A percentile compares a stretch with the other conserved stretches of the same genome.
Conservation (phyloP, 2,113 vertebrate species). For the Lycaon pictus region DNA sequence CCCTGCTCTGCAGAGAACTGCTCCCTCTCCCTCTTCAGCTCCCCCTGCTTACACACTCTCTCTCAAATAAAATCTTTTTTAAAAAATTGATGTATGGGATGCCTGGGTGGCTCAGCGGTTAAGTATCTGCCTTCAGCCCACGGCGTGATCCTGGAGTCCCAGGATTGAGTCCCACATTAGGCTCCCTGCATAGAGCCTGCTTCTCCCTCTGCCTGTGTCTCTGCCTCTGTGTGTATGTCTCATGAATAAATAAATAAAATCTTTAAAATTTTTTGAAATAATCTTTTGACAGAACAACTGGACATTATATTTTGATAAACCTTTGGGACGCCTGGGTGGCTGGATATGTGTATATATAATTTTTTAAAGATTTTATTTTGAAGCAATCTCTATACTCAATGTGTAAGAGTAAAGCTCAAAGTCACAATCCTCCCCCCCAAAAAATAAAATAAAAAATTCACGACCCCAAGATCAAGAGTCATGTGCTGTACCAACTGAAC, state of each 20-base stretch:
- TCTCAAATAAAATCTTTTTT: too few species aligned
- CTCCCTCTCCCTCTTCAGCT: not conserved
- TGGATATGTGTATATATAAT: too few species aligned
- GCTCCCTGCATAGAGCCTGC: not conserved
- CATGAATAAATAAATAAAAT: not conserved
- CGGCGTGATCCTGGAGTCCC: not conserved
- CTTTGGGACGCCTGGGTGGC: not conserved
- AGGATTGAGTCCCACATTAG: accelerated
- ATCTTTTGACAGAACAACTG: not conserved
- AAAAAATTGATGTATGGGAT: not conserved
- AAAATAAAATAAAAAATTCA: too few species aligned
- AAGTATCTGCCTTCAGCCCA: not conserved
- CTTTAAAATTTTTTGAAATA: not conserved
- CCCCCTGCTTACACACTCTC: too few species aligned
- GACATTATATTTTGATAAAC: not conserved
- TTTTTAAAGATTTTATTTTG: too few species aligned
- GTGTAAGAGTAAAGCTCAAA: too few species aligned
- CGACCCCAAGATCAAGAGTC: too few species aligned
- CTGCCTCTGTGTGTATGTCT: not conserved
- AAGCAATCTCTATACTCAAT: too few species aligned
- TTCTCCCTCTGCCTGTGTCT: not conserved
- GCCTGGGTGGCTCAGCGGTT: not conserved
- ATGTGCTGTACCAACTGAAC: too few species aligned
- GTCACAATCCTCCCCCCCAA: too few species aligned
- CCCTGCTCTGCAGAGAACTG: not conserved